phyloP scores from a whole-genome alignment of 1,140 invertebrate genomes.

The Lysiphlebus fabarum region DNA sequence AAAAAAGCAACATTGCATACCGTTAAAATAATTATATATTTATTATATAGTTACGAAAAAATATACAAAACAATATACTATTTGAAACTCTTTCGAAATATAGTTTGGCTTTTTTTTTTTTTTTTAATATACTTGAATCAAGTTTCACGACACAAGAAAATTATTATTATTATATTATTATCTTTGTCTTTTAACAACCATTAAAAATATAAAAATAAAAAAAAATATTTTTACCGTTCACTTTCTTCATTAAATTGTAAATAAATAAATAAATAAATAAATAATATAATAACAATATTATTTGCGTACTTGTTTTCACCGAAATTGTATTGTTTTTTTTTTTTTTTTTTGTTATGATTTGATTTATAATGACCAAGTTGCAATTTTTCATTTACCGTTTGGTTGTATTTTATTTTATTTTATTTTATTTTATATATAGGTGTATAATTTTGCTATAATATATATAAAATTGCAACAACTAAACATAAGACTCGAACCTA shows the following conservation, averaged over 20 bases:
- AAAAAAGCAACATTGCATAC: neutral
- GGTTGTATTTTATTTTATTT: neutral
- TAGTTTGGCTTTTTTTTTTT: too few species aligned
- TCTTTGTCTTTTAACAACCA: too few species aligned
- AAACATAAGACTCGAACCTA: neutral
- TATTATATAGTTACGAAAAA: neutral
- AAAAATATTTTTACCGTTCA: too few species aligned
- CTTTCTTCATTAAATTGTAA: too few species aligned
- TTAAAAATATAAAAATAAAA: too few species aligned
- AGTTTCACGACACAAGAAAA: too few species aligned
- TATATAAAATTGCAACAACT: neutral
- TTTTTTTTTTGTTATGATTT: neutral
- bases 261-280: too few species aligned
- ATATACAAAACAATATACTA: neutral
- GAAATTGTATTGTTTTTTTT: too few species aligned
- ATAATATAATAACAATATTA: too few species aligned
- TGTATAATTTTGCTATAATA: constrained; percentile 2
- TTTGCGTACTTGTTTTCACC: too few species aligned
- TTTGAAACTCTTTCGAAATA: neutral
- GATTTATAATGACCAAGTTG: neutral
- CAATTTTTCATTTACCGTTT: neutral
- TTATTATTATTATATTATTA: too few species aligned
- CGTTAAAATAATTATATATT: neutral
- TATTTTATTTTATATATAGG: neutral
- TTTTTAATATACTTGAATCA: too few species aligned